Percentiles rank a stretch among this genome's conserved stretches.
Evolutionary conservation across 2,113 vertebrate genomes (phyloP).

Genomic region (Oncorhynchus clarkii): DNA sequence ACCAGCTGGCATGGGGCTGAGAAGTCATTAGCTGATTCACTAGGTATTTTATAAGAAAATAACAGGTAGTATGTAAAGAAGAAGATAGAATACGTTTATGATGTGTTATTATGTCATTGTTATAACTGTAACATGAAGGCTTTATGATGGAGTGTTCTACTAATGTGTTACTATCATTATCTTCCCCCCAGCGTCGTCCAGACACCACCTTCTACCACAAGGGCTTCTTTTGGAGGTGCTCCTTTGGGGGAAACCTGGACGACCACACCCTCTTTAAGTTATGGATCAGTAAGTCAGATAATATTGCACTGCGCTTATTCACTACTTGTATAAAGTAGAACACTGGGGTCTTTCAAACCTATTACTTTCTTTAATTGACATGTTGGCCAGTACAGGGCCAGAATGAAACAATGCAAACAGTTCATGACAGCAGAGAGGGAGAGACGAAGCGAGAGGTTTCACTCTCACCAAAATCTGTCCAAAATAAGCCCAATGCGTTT

Average conservation of each 20-base stretch:
- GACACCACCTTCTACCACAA: constrained; percentile 81
- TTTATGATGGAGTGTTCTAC: not conserved
- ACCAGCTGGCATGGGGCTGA: not conserved
- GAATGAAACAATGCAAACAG: not conserved
- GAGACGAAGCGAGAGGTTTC: too few species aligned
- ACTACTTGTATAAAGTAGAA: not conserved
- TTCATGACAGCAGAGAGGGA: not conserved
- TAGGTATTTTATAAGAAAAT: not conserved
- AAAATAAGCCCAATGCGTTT: too few species aligned
- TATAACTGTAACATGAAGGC: not conserved
- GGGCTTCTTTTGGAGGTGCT: constrained; percentile 96
- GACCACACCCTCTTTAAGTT: constrained; percentile 81
- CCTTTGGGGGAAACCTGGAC: constrained; percentile 69
- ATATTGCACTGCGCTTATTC: not conserved
- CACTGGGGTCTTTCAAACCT: not conserved
- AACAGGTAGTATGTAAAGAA: not conserved
- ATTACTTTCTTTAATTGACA: too few species aligned
- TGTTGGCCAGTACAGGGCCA: too few species aligned
- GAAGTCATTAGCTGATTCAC: not conserved
- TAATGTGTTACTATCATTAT: not conserved
- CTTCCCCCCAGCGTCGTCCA: constrained; percentile 41
- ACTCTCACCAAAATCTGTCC: too few species aligned
- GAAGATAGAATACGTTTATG: too few species aligned
- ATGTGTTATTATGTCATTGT: not conserved
- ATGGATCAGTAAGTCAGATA: constrained; percentile 88